Evolutionary conservation across 2,888 invertebrate species (phyloP), one percentile per base, ranked within the genome.

Genomic region (Tridacna crocea): DNA sequence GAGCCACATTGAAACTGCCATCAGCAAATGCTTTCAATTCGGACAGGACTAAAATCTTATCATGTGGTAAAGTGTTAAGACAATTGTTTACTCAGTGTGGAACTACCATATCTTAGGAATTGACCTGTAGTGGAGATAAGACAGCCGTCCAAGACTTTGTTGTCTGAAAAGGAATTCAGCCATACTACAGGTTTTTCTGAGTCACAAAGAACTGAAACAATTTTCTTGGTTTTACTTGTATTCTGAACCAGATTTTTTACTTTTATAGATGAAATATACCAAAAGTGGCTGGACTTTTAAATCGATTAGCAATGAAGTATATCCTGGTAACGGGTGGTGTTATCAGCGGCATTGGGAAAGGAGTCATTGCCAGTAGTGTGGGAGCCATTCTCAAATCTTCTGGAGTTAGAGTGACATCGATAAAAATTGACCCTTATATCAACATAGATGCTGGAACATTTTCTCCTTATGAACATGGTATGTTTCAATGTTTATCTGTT

Each of bases 371-470:
- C 72, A 94, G 94, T 84, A 94, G 94, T 88, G 89, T 95, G 47
- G 95, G 94, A 1, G 93, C 94, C n/a, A 90, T 95, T 26, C 95
- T 99, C 58, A 99, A 99, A 95, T 97, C 98, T 92, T 98, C 98
- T 94, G 98, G 98, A 48, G 97, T 99, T 88, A 96, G 97, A 95
- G 99, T 99, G 77, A 99, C 99, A 78, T 98, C 99, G 66, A 99
- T 99, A 92, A 99, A 99, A 96, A 99, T 99, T 94, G 99, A 99
- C 95, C 99, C 99, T 0, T 99, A 99, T 94, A 98, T 99, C 88
- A 99, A 99, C 95, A 98, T 99, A 84, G 99, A 99, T 95, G 99
- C 99, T 87, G 99, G 99, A 82, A 99, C 99, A 27, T 99, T 99
- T 95, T 99, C 99, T 15, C 99, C 99, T 0, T 99, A 98, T 93